phyloP scores from a whole-genome alignment of 2,888 invertebrate genomes.

The Crepidodera aurea region DNA sequence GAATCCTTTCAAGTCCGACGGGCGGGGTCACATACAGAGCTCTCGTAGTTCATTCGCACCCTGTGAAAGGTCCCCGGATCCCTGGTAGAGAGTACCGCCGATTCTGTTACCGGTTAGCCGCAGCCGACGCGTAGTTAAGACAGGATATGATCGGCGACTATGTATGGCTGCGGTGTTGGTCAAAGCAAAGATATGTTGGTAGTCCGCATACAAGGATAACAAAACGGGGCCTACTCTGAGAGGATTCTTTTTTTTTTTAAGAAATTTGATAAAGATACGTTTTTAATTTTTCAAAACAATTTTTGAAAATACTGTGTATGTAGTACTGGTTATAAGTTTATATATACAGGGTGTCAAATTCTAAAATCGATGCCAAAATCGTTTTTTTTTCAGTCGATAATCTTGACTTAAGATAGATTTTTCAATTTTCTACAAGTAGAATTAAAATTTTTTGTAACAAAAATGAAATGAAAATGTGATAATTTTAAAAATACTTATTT shows the following conservation, averaged over 20 bases:
- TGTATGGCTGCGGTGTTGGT: conserved; percentile 55
- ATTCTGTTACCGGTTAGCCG: conserved; percentile 57
- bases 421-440: no score
- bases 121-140: conserved; percentile 52
- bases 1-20: conserved; percentile 58
- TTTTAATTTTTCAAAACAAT: no score
- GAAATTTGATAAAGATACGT: no score
- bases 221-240: conserved; percentile 58
- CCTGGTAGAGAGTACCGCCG: conserved; percentile 64
- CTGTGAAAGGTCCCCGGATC: conserved; percentile 67
- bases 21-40: conserved; percentile 61
- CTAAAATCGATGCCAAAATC: no score
- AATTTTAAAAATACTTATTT: no score
- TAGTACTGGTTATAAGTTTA: no score
- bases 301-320: no score
- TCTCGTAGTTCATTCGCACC: conserved; percentile 57
- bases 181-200: conserved; percentile 56
- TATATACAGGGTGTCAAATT: no score
- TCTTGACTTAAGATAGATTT: no score
- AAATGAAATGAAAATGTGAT: no score
- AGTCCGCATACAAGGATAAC: conserved; percentile 48
- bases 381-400: no score
- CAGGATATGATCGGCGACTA: conserved; percentile 50
- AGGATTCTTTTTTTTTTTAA: conserved; percentile 55
- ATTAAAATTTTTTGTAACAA: no score